Evolutionary conservation across 2,797 vertebrate species (phyloP), one percentile per base, ranked within the genome.

Genomic region (Poecilia wingei): DNA sequence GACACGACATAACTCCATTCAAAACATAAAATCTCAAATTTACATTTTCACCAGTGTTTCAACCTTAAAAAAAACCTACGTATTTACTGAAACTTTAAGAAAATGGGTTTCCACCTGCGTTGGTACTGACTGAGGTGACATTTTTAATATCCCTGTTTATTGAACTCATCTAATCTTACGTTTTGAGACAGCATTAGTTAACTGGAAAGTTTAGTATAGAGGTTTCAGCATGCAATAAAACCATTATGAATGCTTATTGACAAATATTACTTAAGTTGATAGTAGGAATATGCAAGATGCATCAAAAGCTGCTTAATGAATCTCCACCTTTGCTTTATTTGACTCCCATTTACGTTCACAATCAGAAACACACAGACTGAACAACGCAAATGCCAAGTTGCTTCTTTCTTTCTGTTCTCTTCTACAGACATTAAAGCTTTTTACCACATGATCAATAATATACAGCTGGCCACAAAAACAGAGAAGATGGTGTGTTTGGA

Each of bases 381-480:
- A 84, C 85, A 77, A 84, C 72, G 82, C 70, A 80, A 88, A 84
- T 86, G 77, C 83, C 78, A 80, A 66, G 79, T 75, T 81, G 72
- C 69, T 76, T 74, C 75, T 43, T 76, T 74, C 57, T 70, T 74
- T 68, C 73, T 83, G 82, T 89, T 80, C 72, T 86, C 83, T 86
- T 85, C 84, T 83, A 84, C 80, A 94, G 88, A 88, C 86, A 86
- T 91, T 89, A 91, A 91, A 92, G 90, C 91, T 93, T 93, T 53
- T 94, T 91, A 92, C 77, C 84, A 86, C 84, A 90, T 93, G 93
- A 95, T 95, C 94, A 93, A 95, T 94, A 95, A 87, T 92, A 89
- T 93, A 85, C 84, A 93, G 90, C 87, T 85, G 87, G 91, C 90
- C 88, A 93, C 91, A 92, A 92, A 92, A 87, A 91, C 86, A 90